These are phyloP conservation scores for Tapera naevia DNA, from an alignment of 2,797 vertebrate species.

Conservation along the genomic window DNA sequence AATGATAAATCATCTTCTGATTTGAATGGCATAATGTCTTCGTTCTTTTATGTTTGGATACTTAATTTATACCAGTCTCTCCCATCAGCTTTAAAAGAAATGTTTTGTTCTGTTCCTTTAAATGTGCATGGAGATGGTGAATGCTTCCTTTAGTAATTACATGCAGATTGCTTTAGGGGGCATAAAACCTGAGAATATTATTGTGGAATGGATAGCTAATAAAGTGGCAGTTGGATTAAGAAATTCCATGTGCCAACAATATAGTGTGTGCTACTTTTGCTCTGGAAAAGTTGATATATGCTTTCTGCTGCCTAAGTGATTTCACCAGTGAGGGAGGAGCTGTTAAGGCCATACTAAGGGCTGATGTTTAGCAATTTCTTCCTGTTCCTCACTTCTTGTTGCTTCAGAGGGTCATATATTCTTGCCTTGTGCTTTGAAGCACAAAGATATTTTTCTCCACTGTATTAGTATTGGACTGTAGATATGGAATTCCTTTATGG, in stretches of 20 bases:
- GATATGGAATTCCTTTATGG: background rate
- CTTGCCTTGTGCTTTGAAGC: background rate
- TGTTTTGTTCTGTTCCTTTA: conserved; percentile 29
- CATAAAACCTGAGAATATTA: background rate
- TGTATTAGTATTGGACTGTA: background rate
- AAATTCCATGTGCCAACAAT: background rate
- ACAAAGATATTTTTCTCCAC: background rate
- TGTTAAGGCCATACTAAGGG: background rate
- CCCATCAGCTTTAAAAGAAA: background rate
- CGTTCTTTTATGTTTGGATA: background rate
- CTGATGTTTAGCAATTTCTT: background rate
- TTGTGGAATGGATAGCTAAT: background rate
- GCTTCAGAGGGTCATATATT: background rate
- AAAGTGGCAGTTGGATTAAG: background rate
- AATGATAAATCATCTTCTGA: conserved; percentile 15
- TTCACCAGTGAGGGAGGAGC: background rate
- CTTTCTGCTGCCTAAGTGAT: background rate
- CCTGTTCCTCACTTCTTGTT: background rate
- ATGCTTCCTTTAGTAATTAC: background rate
- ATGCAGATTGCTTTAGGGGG: background rate
- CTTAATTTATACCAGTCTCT: conserved; percentile 14
- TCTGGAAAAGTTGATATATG: background rate
- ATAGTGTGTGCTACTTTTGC: background rate
- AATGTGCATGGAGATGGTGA: background rate
- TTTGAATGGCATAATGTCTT: background rate